Evolutionary conservation across 1,140 invertebrate genomes (phyloP), one percentile per base, ranked within the genome.

Genomic region (Temnothorax longispinosus): DNA sequence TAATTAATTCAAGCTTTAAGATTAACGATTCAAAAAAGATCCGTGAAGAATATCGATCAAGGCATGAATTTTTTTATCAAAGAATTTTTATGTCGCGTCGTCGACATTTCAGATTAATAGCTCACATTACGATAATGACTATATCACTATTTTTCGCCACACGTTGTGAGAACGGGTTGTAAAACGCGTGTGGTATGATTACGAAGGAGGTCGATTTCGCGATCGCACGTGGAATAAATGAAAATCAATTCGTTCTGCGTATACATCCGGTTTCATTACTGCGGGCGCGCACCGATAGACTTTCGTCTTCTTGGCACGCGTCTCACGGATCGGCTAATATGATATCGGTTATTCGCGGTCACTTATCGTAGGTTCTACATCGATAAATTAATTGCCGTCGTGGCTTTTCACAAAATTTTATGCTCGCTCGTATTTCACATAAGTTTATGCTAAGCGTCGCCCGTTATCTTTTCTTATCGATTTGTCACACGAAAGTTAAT

Each of bases 401-500:
- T 74, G 27, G 15, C 15, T 56, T 18, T 21, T 72, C 11, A 27
- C 52, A 21, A 72, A 58, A 72, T 81, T 54, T 44, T 56, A 81
- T 6, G 47, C 64, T 56, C 64, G 35, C 35, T 44, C n/a, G 78
- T 71, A 44, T 41, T 18, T 81, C 15, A 21, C n/a, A 44, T 15
- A 32, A 81, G 78, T 58, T 27, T 21, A 21, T 11, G 58, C 21
- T 4, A 4, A 38, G n/a, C 52, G 32, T 72, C 65, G 38, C 8
- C 56, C 44, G n/a, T 60, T 74, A 56, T 50, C 15, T 41, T 18
- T 38, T 41, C 52, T 74, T 71, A 74, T 21, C 80, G 52, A 60
- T 75, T 84, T 60, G 27, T 60, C 41, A n/a, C 32, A 60, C 38
- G 18, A 47, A 82, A 82, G 67, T 82, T 72, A 82, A 82, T 82